Base-by-base conservation (phyloP, 2,113 vertebrate genomes). In the Ranitomeya variabilis region DNA sequence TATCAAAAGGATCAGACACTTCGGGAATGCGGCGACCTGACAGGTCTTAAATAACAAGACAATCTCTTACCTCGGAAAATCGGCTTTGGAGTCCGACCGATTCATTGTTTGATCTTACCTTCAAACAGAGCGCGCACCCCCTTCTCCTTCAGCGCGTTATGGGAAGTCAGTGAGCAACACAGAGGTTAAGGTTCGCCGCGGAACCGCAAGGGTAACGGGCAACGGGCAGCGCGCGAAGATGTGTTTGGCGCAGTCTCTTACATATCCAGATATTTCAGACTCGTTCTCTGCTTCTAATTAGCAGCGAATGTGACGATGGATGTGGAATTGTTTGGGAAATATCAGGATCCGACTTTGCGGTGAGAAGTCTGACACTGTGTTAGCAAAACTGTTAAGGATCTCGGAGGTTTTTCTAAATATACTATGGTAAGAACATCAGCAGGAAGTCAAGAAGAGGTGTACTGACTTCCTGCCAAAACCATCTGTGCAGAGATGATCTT, bases 1-100 rank as follows among this genome's bases (percentile, higher is more conserved):
- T 96, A 96, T 97, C 96, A 96, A 96, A 98, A 96, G 96, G 94
- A 96, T 97, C 95, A 97, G 94, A 95, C 94, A 94, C 93, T 93
- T 80, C 82, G 93, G 93, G 95, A 97, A 96, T 96, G 95, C 93
- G 94, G 94, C 92, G 93, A 94, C 91, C 90, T 96, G 96, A 97
- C 97, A 97, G 96, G 91, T 95, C 96, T 95, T 96, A 94, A 95
- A 94, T 94, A 94, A 94, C 91, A 93, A 94, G 93, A 92, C 92
- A 81, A 91, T 91, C 92, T 93, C 90, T 45, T 87, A 90, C 94
- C 80, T 90, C 92, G 92, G 73, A 91, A 83, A 91, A 87, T 89
- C 87, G 90, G 23, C 83, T 90, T 76, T 82, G 78, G 69, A n/a
- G 45, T 84, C 90, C 80, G 91, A 89, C 86, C 91, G 91, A 89